Conservation (phyloP, 2,797 vertebrate genomes). For the Manis crassicaudata region DNA sequence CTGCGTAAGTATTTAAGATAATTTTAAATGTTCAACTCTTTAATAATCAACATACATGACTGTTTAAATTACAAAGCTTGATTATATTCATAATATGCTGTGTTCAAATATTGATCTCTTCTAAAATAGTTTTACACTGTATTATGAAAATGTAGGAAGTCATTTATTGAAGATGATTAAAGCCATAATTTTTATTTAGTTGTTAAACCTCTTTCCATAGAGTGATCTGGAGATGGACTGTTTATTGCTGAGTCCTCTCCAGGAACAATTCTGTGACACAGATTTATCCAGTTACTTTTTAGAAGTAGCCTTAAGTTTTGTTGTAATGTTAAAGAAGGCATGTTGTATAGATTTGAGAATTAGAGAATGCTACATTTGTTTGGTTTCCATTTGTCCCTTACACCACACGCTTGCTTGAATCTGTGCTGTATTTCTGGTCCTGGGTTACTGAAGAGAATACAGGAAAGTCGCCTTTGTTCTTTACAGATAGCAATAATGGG, state of each 20-base stretch:
- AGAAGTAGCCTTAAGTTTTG: neutral
- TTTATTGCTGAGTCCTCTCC: neutral
- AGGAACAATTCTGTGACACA: neutral
- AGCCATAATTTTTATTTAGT: neutral
- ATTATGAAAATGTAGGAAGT: neutral
- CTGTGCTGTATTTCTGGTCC: neutral
- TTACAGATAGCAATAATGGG: neutral
- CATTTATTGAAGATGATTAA: neutral
- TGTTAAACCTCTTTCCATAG: neutral
- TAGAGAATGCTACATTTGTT: neutral
- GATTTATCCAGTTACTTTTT: neutral
- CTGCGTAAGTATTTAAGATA: slow-evolving; percentile 81
- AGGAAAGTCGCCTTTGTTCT: neutral
- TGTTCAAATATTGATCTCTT: slow-evolving; percentile 12
- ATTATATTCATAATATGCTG: neutral
- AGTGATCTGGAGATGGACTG: neutral
- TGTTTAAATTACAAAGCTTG: slow-evolving; percentile 34
- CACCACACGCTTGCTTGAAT: neutral
- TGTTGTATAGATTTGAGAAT: neutral
- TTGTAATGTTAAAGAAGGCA: neutral
- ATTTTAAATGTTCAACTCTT: neutral
- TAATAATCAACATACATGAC: neutral
- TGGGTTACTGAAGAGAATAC: neutral
- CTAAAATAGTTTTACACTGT: neutral
- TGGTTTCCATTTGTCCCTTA: neutral